phyloP scores from a whole-genome alignment of 2,888 invertebrate species.

The Lasioglossum malachurum region DNA sequence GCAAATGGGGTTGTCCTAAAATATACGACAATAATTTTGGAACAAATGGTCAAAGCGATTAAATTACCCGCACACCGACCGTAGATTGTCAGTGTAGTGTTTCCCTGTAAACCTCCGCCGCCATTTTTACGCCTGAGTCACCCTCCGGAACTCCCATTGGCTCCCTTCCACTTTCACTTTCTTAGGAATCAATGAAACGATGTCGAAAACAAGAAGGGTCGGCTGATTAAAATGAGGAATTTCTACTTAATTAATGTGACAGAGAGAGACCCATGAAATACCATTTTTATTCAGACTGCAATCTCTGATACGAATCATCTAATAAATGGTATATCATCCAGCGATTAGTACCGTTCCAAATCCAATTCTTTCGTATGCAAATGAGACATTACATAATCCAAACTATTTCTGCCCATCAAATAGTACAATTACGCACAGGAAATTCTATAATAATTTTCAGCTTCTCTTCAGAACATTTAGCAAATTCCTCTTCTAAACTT shows the following conservation, averaged over 20 bases:
- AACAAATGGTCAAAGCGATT: not conserved
- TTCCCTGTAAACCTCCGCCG: conserved; percentile 36
- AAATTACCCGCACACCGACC: conserved; percentile 4
- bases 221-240: conserved; percentile 8
- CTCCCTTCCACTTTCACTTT: conserved; percentile 37
- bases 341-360: not conserved
- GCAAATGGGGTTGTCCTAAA: conserved; percentile 28
- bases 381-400: not conserved
- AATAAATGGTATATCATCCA: not conserved
- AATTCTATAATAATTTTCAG: not conserved
- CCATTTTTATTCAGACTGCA: not conserved
- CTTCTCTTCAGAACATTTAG: not conserved
- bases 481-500: not conserved
- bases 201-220: not conserved
- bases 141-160: conserved; percentile 41
- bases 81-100: not conserved
- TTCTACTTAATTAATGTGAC: not conserved
- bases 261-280: not conserved
- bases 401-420: not conserved
- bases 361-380: not conserved
- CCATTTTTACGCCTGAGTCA: conserved; percentile 36
- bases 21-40: conserved; percentile 20
- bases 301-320: not conserved
- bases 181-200: conserved; percentile 10
- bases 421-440: not conserved